A percentile compares a stretch with the other conserved stretches of the same genome.
These are phyloP conservation scores for Entomyzon cyanotis DNA, from an alignment of 2,113 vertebrate species.

Conservation along the genomic window DNA sequence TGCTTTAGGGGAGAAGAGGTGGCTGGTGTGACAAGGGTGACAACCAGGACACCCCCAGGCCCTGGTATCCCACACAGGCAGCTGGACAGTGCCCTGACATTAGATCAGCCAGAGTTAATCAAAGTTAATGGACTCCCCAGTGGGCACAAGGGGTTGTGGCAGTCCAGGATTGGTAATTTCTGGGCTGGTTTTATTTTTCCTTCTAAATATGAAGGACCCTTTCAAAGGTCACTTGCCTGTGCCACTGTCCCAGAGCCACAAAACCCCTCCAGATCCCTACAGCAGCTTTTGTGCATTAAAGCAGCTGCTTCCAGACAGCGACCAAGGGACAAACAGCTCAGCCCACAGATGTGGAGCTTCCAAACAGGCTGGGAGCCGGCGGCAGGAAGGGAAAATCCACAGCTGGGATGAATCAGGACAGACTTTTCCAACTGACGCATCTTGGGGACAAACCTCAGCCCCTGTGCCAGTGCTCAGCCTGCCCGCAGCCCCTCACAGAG, in stretches of 20 bases:
- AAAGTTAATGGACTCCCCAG: neutral
- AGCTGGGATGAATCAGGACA: conserved; percentile 35
- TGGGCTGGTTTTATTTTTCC: neutral
- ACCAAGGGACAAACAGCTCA: conserved; percentile 13
- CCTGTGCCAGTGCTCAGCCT: neutral
- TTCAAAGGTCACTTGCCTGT: neutral
- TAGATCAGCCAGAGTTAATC: neutral
- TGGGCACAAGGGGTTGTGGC: neutral
- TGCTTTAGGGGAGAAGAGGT: neutral
- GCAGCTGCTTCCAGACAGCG: conserved; percentile 17
- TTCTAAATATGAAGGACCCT: neutral
- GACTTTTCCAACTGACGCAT: neutral
- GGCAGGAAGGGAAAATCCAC: neutral
- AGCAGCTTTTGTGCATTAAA: conserved; percentile 47
- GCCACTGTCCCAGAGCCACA: neutral
- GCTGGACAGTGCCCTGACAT: accelerated
- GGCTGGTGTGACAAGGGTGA: neutral
- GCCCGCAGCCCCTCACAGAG: neutral
- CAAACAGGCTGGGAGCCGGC: neutral
- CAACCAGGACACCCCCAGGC: neutral
- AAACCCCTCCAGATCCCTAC: neutral
- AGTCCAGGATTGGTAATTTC: neutral
- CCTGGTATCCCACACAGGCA: neutral
- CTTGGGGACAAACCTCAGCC: neutral
- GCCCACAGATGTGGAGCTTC: neutral